Evolutionary conservation across 1,140 invertebrate species (phyloP).

Genomic region (Habropoda laboriosa): DNA sequence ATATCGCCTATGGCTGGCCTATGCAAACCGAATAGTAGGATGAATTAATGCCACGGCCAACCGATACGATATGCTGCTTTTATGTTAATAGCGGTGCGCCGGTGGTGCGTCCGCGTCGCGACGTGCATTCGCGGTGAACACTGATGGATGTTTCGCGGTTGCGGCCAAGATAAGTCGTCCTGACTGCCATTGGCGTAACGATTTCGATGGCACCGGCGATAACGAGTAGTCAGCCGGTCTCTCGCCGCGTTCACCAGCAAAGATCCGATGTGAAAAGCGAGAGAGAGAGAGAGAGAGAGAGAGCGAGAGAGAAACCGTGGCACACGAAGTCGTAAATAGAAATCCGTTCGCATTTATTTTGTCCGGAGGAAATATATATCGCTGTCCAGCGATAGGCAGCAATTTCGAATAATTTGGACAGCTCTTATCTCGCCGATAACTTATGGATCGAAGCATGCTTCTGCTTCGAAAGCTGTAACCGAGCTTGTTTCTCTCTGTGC

Average conservation of each 20-base stretch:
- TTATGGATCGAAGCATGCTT: background rate
- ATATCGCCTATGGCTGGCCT: conserved; percentile 46
- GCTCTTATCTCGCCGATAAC: conserved; percentile 7
- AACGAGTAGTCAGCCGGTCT: conserved; percentile 23
- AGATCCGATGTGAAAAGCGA: too few species aligned
- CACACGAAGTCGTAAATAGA: conserved; percentile 31
- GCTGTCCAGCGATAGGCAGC: conserved; percentile 20
- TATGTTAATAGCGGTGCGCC: conserved; percentile 61
- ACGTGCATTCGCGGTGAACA: conserved; percentile 27
- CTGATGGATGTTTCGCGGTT: conserved; percentile 55
- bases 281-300: background rate
- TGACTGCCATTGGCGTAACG: conserved; percentile 41
- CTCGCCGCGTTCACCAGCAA: background rate
- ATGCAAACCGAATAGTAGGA: conserved; percentile 53
- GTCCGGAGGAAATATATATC: conserved; percentile 12
- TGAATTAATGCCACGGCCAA: conserved; percentile 58
- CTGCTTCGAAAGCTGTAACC: too few species aligned
- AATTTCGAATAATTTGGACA: conserved; percentile 41
- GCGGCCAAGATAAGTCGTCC: conserved; percentile 56
- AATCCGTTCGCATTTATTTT: conserved; percentile 32
- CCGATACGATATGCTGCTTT: conserved; percentile 53
- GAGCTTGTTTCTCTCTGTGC: background rate
- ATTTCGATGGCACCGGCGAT: conserved; percentile 48
- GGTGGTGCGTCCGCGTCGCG: conserved; percentile 14
- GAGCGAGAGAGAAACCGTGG: conserved; percentile 12